Conservation (phyloP, 2,888 invertebrate species). For the Bedellia somnulentella region DNA sequence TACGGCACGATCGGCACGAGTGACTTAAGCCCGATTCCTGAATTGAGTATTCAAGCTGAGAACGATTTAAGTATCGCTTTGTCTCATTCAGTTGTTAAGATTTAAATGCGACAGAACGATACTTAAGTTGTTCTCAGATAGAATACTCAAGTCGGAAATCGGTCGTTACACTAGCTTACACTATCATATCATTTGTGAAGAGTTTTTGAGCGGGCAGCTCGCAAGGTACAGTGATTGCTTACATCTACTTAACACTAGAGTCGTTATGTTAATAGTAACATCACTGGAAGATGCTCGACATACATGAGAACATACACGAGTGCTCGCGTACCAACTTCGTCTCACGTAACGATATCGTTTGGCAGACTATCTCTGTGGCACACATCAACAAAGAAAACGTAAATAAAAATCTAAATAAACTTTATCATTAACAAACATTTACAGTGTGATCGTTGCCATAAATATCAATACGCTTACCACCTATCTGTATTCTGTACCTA, state of each 20-base stretch:
- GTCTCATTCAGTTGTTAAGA: too few species aligned
- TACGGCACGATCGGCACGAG: slow-evolving; percentile 1
- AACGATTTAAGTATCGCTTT: too few species aligned
- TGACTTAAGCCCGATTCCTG: too few species aligned
- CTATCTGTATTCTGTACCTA: too few species aligned
- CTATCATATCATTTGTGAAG: slow-evolving; percentile 59
- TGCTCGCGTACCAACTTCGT: slow-evolving; percentile 22
- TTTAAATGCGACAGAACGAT: too few species aligned
- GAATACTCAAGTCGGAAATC: too few species aligned
- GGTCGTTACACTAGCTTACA: too few species aligned
- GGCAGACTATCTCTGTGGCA: slow-evolving; percentile 63
- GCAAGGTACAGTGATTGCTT: slow-evolving; percentile 47
- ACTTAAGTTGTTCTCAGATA: too few species aligned
- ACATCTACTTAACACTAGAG: slow-evolving; percentile 43
- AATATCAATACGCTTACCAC: slow-evolving; percentile 48
- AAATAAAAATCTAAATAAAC: slow-evolving; percentile 60
- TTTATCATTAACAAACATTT: slow-evolving; percentile 54
- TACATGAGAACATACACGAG: slow-evolving; percentile 34
- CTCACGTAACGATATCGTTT: slow-evolving; percentile 25
- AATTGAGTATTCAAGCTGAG: too few species aligned
- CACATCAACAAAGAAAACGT: slow-evolving; percentile 58
- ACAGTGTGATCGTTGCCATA: slow-evolving; percentile 56
- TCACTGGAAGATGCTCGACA: slow-evolving; percentile 55
- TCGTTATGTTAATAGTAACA: slow-evolving; percentile 43
- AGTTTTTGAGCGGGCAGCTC: slow-evolving; percentile 33